Base-by-base conservation (phyloP, 2,797 vertebrate species). In the Hydrophis major region DNA sequence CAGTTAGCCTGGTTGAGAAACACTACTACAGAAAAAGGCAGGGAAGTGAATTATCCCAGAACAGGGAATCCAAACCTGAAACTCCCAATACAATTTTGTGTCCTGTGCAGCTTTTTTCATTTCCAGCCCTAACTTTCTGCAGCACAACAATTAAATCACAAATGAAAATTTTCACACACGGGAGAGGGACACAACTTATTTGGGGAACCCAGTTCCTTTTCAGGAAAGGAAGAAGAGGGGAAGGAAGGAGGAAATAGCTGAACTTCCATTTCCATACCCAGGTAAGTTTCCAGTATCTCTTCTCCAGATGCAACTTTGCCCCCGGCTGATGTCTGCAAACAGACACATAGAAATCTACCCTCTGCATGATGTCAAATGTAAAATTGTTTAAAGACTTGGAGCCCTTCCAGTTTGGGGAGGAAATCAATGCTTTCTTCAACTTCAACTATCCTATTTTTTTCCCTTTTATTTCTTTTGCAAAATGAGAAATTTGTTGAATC, bases 391-490 rank as follows among this genome's bases (percentile, higher is more conserved):
- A 88, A 92, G 28, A n/a, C 25, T 50, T n/a, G 37, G 37, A 86
- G 47, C 13, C 12, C 16, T n/a, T 27, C 37, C 28, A 1, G 6
- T 37, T 13, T 88, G 14, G 2, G 53, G 50, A 18, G 47, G 18
- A 59, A 88, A 28, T 37, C 87, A 47, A 59, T 20, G 12, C 57
- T 57, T 69, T 55, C 53, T 92, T 42, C 53, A 59, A 27, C 8
- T n/a, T 50, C 37, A 63, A 14, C 3, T 4, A 3, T 7, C 25
- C 61, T 22, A 4, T 47, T 18, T 47, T 18, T 47, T 18, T 27
- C 16, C 3, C 90, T 10, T 42, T 0, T 0, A 56, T 0, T 83
- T 0, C 32, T 42, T 55, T 42, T 18, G 1, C 2, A 32, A 90
- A 92, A 88, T 12, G 22, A 37, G 27, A 61, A 28, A 42, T 56